Conservation (phyloP, 2,797 vertebrate species). For the Cirrhinus mrigala region DNA sequence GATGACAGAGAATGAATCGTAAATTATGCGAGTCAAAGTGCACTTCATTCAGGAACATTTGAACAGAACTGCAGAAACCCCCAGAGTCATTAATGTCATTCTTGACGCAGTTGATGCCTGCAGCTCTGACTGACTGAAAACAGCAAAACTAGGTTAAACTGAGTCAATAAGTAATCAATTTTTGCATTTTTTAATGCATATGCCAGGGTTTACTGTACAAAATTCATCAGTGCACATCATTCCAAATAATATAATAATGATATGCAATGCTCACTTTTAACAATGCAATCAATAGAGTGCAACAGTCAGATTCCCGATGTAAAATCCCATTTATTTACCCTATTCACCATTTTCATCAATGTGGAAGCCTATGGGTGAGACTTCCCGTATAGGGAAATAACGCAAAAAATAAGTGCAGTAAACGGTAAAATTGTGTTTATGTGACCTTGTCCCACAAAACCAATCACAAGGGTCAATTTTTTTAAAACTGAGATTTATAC, state of each 20-base stretch:
- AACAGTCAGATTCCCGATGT: not conserved
- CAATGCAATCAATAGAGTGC: not conserved
- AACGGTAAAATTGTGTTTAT: too few relatives aligned
- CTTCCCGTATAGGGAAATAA: too few relatives aligned
- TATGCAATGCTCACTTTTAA: not conserved
- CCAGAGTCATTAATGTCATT: constrained; percentile 19
- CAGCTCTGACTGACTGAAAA: not conserved
- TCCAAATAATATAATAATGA: not conserved
- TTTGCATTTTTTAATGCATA: not conserved
- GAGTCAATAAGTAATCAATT: not conserved
- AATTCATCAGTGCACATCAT: not conserved
- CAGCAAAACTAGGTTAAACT: not conserved
- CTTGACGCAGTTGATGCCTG: not conserved
- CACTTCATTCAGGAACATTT: constrained; percentile 20
- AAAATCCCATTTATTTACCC: not conserved
- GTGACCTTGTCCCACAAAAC: too few relatives aligned
- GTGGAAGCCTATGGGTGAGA: too few relatives aligned
- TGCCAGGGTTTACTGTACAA: too few relatives aligned
- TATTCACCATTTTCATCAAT: too few relatives aligned
- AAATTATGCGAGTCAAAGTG: not conserved
- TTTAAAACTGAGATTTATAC: too few relatives aligned
- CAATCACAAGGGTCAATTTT: too few relatives aligned
- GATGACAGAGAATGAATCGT: not conserved
- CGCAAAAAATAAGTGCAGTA: too few relatives aligned
- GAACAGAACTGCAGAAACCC: constrained; percentile 19